These are phyloP conservation scores for Ciona savignyi DNA, from an alignment of 23 tunicate species.

Conservation along the genomic window DNA sequence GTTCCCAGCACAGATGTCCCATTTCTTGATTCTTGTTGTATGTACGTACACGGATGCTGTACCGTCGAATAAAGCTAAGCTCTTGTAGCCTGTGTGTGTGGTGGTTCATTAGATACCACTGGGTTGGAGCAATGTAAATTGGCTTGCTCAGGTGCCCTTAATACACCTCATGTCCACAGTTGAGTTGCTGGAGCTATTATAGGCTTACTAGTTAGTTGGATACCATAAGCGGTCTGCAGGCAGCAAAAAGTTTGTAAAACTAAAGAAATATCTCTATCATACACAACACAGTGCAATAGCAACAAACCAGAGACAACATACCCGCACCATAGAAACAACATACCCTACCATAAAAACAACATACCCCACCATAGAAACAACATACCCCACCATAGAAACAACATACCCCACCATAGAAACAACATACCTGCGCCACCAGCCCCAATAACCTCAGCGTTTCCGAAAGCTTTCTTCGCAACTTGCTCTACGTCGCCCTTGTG, in stretches of 20 bases:
- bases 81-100: slow-evolving; percentile 84
- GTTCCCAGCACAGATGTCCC: slow-evolving; percentile 96
- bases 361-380: too few relatives aligned
- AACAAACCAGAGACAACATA: too few relatives aligned
- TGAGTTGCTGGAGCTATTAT: too few relatives aligned
- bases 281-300: neutral
- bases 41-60: slow-evolving; percentile 84
- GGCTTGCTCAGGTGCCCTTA: too few relatives aligned
- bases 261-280: too few relatives aligned
- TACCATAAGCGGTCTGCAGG: too few relatives aligned
- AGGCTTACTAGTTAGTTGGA: too few relatives aligned
- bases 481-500: slow-evolving; percentile 80
- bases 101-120: too few relatives aligned
- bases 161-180: too few relatives aligned
- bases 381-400: too few relatives aligned
- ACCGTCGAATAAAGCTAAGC: slow-evolving; percentile 77
- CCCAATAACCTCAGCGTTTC: slow-evolving; percentile 36
- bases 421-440: slow-evolving; percentile 97
- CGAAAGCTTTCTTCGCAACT: slow-evolving; percentile 50
- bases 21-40: slow-evolving; percentile 88
- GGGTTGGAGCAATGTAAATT: too few relatives aligned
- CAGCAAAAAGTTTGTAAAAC: neutral
- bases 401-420: neutral
- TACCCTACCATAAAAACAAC: slow-evolving; percentile 25
- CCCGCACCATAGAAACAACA: slow-evolving; percentile 93